Evolutionary conservation across 2,888 invertebrate species (phyloP).

Genomic region (Lacanobia wlatinum): DNA sequence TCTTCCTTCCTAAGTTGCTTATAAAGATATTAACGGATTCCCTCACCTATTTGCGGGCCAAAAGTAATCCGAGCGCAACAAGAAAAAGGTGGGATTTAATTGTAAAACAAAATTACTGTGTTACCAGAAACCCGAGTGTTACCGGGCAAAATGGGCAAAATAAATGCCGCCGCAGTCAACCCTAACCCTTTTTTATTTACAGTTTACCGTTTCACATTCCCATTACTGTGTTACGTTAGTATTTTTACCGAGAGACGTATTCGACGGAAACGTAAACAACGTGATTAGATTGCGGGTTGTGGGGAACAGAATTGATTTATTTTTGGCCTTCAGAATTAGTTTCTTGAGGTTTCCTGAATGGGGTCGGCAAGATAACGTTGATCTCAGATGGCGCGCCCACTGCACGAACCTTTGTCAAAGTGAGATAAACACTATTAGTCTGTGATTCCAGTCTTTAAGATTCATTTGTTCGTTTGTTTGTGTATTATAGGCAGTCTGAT

Average conservation of each 20-base stretch:
- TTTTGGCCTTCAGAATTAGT: conserved; percentile 4
- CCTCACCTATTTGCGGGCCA: conserved; percentile 61
- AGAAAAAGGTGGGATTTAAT: conserved; percentile 76
- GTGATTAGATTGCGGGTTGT: conserved; percentile 23
- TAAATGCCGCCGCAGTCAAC: conserved; percentile 63
- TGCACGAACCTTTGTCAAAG: too few species aligned
- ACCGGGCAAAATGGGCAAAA: conserved; percentile 67
- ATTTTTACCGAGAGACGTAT: conserved; percentile 41
- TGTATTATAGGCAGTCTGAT: too few species aligned
- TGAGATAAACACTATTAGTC: too few species aligned
- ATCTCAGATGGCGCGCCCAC: too few species aligned
- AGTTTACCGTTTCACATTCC: conserved; percentile 58
- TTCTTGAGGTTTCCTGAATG: too few species aligned
- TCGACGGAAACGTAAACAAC: conserved; percentile 17
- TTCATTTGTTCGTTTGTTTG: too few species aligned
- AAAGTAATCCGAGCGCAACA: conserved; percentile 73
- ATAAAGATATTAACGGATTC: conserved; percentile 35
- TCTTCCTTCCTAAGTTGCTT: too few species aligned
- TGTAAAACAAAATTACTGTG: conserved; percentile 77
- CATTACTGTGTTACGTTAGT: conserved; percentile 48
- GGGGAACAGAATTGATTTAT: not conserved
- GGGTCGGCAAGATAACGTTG: too few species aligned
- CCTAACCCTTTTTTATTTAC: conserved; percentile 70
- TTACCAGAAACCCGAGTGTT: conserved; percentile 65
- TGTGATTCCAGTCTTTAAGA: too few species aligned